Conservation (phyloP, 2,888 invertebrate genomes). For the Oligia fasciuncula region DNA sequence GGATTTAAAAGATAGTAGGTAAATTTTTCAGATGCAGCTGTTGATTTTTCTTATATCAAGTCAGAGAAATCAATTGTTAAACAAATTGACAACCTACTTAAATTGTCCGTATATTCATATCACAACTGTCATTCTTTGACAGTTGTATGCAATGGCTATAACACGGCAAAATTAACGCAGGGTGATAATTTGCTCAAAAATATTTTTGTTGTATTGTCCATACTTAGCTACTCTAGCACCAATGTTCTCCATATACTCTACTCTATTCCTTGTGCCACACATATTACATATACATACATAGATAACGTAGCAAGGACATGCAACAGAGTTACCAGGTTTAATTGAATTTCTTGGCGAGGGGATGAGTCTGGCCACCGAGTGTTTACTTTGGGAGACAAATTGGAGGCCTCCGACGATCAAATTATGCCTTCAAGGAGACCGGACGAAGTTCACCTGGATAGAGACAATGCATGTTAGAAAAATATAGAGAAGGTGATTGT, state of each 20-base stretch:
- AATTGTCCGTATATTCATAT: not conserved
- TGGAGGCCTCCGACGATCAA: conserved; percentile 65
- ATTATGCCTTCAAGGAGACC: conserved; percentile 61
- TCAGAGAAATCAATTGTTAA: not conserved
- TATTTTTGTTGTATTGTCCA: not conserved
- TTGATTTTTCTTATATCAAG: not conserved
- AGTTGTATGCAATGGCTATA: not conserved
- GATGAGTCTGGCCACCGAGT: conserved; percentile 72
- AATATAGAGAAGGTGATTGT: conserved; percentile 20
- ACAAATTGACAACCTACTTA: not conserved
- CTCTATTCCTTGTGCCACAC: not conserved
- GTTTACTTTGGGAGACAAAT: conserved; percentile 76
- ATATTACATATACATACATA: conserved; percentile 3
- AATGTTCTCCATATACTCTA: not conserved
- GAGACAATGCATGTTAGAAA: conserved; percentile 46
- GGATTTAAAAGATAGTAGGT: not conserved
- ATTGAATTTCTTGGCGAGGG: conserved; percentile 81
- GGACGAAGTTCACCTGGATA: conserved; percentile 30
- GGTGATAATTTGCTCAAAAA: not conserved
- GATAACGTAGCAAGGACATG: conserved; percentile 68
- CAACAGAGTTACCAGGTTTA: conserved; percentile 77
- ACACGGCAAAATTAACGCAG: not conserved
- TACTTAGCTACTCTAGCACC: not conserved
- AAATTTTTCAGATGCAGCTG: not conserved
- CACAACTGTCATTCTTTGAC: not conserved